phyloP scores from a whole-genome alignment of 1,140 invertebrate species.

The Cataglyphis hispanica region DNA sequence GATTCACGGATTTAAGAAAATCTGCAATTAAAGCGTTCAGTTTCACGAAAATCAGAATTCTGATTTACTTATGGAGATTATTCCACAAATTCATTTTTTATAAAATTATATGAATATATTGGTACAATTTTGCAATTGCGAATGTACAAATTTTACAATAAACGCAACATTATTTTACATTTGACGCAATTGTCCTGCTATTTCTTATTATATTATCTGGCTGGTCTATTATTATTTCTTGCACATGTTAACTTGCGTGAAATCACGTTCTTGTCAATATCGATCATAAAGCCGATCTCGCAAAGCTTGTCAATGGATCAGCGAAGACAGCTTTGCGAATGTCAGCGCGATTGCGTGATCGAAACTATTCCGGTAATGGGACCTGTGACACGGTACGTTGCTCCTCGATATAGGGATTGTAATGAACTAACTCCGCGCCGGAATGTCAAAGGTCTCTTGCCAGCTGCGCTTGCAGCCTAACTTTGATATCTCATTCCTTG shows the following conservation, averaged over 20 bases:
- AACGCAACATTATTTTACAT: not conserved
- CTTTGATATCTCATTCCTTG: slow-evolving; percentile 56
- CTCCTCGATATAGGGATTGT: slow-evolving; percentile 40
- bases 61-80: not conserved
- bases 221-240: too few relatives aligned
- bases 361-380: slow-evolving; percentile 49
- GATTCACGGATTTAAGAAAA: not conserved
- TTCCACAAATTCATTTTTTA: not conserved
- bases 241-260: not conserved
- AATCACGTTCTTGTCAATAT: not conserved
- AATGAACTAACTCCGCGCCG: slow-evolving; percentile 39
- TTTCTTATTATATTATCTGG: not conserved
- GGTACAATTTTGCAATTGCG: not conserved
- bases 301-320: slow-evolving; percentile 41
- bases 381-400: slow-evolving; percentile 53
- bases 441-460: slow-evolving; percentile 50
- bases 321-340: slow-evolving; percentile 27
- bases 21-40: not conserved
- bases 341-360: slow-evolving; percentile 41
- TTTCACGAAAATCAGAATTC: not conserved
- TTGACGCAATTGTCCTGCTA: not conserved
- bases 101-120: not conserved
- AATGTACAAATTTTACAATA: not conserved
- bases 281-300: not conserved
- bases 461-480: slow-evolving; percentile 20